phyloP scores from a whole-genome alignment of 2,797 vertebrate species.

The Chrosomus eos region DNA sequence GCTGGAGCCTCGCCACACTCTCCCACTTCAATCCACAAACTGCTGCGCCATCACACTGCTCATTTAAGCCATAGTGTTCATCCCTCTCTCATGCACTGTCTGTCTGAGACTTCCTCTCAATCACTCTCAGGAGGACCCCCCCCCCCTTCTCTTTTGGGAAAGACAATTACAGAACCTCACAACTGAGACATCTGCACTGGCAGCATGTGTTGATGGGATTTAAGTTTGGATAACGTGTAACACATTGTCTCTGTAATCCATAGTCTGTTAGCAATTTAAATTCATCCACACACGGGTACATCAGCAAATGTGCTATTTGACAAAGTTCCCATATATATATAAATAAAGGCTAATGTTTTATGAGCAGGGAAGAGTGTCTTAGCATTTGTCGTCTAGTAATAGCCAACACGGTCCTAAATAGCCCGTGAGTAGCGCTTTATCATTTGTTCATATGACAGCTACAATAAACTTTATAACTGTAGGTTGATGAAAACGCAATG shows the following conservation, averaged over 20 bases:
- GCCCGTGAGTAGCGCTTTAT: not conserved
- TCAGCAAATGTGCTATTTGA: no score
- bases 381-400: no score
- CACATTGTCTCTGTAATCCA: no score
- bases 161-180: no score
- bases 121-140: not conserved
- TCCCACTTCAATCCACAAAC: constrained; percentile 27
- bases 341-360: not conserved
- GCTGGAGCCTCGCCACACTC: not conserved
- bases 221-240: no score
- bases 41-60: not conserved
- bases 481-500: not conserved
- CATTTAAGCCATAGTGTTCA: constrained; percentile 1
- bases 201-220: no score
- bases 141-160: no score
- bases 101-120: constrained; percentile 12
- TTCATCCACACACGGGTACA: no score
- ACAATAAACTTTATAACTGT: no score
- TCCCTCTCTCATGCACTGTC: constrained; percentile 7
- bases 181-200: no score
- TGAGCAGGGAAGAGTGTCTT: not conserved
- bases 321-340: no score
- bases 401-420: not conserved
- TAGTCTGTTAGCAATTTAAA: no score
- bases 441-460: not conserved